Evolutionary conservation across 2,888 invertebrate species (phyloP).

Genomic region (Temnothorax ravouxi): DNA sequence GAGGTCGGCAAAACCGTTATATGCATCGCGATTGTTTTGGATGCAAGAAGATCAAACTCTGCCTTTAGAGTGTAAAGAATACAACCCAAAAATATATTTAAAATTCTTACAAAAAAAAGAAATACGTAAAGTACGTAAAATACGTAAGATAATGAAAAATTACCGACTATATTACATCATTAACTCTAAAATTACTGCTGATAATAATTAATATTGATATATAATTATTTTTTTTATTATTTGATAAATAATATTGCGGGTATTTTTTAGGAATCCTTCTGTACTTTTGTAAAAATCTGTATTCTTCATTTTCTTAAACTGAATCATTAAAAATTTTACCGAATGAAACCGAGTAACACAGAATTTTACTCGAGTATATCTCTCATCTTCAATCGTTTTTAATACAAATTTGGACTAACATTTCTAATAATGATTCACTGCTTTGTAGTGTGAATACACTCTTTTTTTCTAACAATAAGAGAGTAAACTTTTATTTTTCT

Average conservation of each 20-base stretch:
- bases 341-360: background rate
- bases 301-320: too few relatives aligned
- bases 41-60: background rate
- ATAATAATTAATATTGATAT: background rate
- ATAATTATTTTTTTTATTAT: background rate
- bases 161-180: background rate
- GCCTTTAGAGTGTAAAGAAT: background rate
- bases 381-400: background rate
- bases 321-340: background rate
- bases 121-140: background rate
- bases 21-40: constrained; percentile 29
- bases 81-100: background rate
- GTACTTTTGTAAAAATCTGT: too few relatives aligned
- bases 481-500: background rate
- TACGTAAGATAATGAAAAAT: background rate
- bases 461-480: background rate
- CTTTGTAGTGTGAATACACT: background rate
- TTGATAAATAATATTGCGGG: background rate
- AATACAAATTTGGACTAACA: background rate
- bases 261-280: background rate
- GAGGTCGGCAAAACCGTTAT: constrained; percentile 48
- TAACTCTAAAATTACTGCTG: background rate
- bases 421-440: background rate
- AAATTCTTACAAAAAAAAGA: background rate
- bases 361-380: background rate